Percentiles rank a stretch among this genome's conserved stretches.
phyloP scores from a whole-genome alignment of 2,888 invertebrate species.

The Celastrina argiolus region DNA sequence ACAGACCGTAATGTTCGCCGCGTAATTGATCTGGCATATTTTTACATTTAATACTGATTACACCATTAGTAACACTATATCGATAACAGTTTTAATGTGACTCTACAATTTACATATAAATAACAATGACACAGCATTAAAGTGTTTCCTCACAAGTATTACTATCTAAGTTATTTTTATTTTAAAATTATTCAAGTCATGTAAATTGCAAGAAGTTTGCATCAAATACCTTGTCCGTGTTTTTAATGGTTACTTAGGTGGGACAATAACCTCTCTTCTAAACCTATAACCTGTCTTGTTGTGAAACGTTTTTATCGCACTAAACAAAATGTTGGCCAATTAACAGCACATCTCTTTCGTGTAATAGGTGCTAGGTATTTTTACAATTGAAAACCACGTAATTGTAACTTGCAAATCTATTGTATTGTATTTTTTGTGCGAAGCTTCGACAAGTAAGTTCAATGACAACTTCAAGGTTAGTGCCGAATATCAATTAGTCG shows the following conservation, averaged over 20 bases:
- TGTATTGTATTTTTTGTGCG: neutral
- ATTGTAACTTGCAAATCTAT: too few relatives aligned
- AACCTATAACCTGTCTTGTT: neutral
- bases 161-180: too few relatives aligned
- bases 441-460: neutral
- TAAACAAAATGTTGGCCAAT: too few relatives aligned
- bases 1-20: constrained; percentile 40
- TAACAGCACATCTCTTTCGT: too few relatives aligned
- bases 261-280: neutral
- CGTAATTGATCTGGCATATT: constrained; percentile 41
- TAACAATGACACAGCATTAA: constrained; percentile 3
- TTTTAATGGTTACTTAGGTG: neutral
- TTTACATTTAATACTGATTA: constrained; percentile 2
- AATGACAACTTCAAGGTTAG: neutral
- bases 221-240: neutral
- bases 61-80: constrained; percentile 4
- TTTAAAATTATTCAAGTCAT: neutral
- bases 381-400: too few relatives aligned
- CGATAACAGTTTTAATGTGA: neutral
- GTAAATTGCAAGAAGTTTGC: neutral
- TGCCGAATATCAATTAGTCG: neutral
- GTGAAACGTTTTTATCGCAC: too few relatives aligned
- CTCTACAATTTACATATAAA: neutral
- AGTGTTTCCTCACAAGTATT: constrained; percentile 4
- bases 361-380: too few relatives aligned